Evolutionary conservation across 2,888 invertebrate genomes (phyloP).

Genomic region (Daptonema setosum): DNA sequence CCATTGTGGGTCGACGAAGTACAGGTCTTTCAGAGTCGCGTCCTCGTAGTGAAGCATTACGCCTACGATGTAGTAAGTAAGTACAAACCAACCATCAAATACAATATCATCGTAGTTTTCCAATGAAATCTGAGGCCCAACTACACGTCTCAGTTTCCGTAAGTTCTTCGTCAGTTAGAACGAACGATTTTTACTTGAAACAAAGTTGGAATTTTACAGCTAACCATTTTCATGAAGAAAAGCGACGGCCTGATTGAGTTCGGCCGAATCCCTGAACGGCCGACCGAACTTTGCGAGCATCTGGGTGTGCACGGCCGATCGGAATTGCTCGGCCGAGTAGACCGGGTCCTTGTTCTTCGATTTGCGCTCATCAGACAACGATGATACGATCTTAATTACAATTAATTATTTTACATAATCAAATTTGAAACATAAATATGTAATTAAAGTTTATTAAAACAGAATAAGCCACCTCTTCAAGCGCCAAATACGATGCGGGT

Average conservation of each 20-base stretch:
- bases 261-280: conserved; percentile 48
- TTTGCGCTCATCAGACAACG: conserved; percentile 50
- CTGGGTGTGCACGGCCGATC: conserved; percentile 33
- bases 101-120: neutral
- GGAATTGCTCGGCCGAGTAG: conserved; percentile 54
- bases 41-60: conserved; percentile 82
- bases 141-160: conserved; percentile 17
- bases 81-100: too few species aligned
- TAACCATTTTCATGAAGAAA: conserved; percentile 87
- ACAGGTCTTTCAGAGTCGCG: conserved; percentile 71
- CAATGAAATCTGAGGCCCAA: neutral
- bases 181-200: too few species aligned
- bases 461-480: conserved; percentile 52
- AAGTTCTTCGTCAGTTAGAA: too few species aligned
- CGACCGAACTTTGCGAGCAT: conserved; percentile 47
- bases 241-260: conserved; percentile 77
- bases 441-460: too few species aligned
- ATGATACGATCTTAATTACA: conserved; percentile 36
- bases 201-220: too few species aligned
- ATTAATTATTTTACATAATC: neutral
- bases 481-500: conserved; percentile 75
- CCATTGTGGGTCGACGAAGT: conserved; percentile 95
- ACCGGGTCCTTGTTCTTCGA: conserved; percentile 50
- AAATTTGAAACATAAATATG: neutral
- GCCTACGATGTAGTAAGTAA: too few species aligned